Base-by-base conservation (phyloP, 2,113 vertebrate genomes). In the Nerophis lumbriciformis region DNA sequence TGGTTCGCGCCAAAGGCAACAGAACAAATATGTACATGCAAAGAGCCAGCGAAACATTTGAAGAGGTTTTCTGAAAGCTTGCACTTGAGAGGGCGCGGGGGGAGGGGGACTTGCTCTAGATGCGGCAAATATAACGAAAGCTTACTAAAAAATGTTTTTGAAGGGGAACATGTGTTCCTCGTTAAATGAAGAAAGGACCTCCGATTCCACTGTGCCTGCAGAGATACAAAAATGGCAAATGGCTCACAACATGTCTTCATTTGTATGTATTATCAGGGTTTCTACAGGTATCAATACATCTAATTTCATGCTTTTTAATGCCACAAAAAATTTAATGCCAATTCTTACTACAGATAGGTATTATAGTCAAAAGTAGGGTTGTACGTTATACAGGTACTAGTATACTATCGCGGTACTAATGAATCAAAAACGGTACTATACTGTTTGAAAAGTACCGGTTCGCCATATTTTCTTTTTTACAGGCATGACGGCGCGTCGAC, bases 91-190 rank as follows among this genome's bases (percentile, higher is more conserved):
- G 9, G 14, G 39, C n/a, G 44, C n/a, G 16, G 12, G 53, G 15
- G 45, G 16, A 4, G 28, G 45, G 38, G 19, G 16, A 38, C 69
- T 51, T 62, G 44, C 59, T 69, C 37, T 48, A 60, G 69, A 75
- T 71, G 61, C 76, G 70, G 78, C 38, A 66, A 66, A 75, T 66
- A 61, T 61, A 79, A 61, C 50, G 67, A 78, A 73, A 69, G 67
- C 74, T 75, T n/a, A 61, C 51, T 53, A 50, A 72, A 60, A 78
- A 48, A 37, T 59, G 63, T 62, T 76, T 79, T 66, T 73, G 57
- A 71, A 50, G 48, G 36, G 55, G 56, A 67, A 78, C 86, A 86
- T 85, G 79, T 88, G 85, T 71, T 87, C 56, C 67, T 61, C 68
- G 66, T 80, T 84, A 79, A 61, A 75, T 61, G 14, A 64, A 61